A percentile compares a stretch with the other conserved stretches of the same genome.
phyloP scores from a whole-genome alignment of 2,888 invertebrate genomes.

The Emmelina monodactyla region DNA sequence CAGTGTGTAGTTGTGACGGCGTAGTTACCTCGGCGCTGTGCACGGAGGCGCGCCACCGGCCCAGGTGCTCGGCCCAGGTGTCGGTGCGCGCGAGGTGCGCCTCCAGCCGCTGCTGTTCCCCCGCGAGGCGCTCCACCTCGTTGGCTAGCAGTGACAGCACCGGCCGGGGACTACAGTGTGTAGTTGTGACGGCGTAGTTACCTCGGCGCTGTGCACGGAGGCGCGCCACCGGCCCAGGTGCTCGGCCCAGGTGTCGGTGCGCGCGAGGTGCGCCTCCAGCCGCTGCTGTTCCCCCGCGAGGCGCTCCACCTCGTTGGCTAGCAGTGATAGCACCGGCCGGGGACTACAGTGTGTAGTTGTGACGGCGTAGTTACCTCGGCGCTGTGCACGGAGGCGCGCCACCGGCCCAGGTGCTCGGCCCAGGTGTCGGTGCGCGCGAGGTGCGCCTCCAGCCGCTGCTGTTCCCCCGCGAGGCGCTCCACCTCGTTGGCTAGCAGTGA shows the following conservation, averaged over 20 bases:
- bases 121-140: slow-evolving; percentile 84
- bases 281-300: slow-evolving; percentile 81
- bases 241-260: slow-evolving; percentile 91
- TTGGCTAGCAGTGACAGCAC: slow-evolving; percentile 80
- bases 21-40: slow-evolving; percentile 77
- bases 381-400: slow-evolving; percentile 86
- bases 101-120: slow-evolving; percentile 81
- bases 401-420: slow-evolving; percentile 88
- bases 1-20: no score
- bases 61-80: slow-evolving; percentile 89
- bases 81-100: slow-evolving; percentile 86
- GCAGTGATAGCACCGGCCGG: slow-evolving; percentile 78
- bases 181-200: slow-evolving; percentile 34
- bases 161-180: no score
- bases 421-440: slow-evolving; percentile 86
- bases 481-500: slow-evolving; percentile 84
- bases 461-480: slow-evolving; percentile 81
- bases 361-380: slow-evolving; percentile 69
- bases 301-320: slow-evolving; percentile 86
- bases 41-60: slow-evolving; percentile 86
- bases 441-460: slow-evolving; percentile 83
- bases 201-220: slow-evolving; percentile 83
- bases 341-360: no score
- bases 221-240: slow-evolving; percentile 90
- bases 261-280: slow-evolving; percentile 82